Conservation (phyloP, 2,113 vertebrate genomes). For the Upupa epops region DNA sequence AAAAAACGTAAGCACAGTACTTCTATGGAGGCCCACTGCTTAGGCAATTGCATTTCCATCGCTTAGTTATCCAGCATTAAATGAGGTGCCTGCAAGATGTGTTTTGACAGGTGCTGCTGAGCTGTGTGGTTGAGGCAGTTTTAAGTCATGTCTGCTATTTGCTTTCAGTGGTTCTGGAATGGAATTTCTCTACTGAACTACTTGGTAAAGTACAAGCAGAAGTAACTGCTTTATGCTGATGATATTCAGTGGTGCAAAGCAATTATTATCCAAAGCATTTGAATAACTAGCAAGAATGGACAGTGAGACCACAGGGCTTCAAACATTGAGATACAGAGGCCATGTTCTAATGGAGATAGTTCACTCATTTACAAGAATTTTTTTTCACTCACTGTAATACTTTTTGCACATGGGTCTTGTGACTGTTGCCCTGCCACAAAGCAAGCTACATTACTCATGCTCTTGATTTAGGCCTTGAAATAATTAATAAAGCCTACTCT, state of each 20-base stretch:
- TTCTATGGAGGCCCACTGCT: background rate
- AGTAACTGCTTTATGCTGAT: background rate
- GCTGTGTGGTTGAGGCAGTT: conserved; percentile 36
- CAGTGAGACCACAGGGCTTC: background rate
- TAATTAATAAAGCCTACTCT: background rate
- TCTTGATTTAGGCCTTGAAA: background rate
- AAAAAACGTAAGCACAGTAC: background rate
- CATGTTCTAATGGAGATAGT: background rate
- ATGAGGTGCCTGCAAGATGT: conserved; percentile 1
- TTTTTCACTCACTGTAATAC: background rate
- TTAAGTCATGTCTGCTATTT: conserved; percentile 38
- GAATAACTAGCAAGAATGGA: background rate
- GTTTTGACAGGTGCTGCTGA: conserved; percentile 58
- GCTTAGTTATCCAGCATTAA: conserved; percentile 32
- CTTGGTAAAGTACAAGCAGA: background rate
- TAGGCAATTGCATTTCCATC: conserved; percentile 23
- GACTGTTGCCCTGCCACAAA: background rate
- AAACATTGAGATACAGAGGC: background rate
- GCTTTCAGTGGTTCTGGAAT: conserved; percentile 16
- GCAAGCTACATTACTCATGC: background rate
- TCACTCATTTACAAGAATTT: too few relatives aligned
- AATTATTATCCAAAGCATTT: background rate
- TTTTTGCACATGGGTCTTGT: background rate
- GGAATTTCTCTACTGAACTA: conserved; percentile 24
- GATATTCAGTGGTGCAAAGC: background rate